These are phyloP conservation scores for Coelinius sp. DNA, from an alignment of 2,888 invertebrate species.

Conservation along the genomic window DNA sequence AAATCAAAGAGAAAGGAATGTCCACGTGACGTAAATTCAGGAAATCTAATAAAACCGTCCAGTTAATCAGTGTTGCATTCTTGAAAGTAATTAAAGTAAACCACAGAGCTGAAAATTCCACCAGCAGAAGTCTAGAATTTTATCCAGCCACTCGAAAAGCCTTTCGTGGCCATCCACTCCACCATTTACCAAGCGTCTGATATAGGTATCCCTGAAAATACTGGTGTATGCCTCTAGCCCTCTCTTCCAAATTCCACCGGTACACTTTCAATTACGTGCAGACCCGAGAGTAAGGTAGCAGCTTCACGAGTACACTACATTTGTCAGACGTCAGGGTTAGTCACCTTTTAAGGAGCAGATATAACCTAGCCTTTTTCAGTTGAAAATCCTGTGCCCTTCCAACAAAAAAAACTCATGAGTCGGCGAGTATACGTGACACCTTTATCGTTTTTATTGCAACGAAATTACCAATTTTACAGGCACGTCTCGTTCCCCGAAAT, in stretches of 20 bases:
- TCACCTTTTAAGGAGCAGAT: neutral
- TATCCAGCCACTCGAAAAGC: conserved; percentile 32
- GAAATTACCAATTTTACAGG: conserved; percentile 30
- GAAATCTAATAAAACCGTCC: conserved; percentile 22
- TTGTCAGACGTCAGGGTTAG: neutral
- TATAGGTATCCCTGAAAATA: conserved; percentile 20
- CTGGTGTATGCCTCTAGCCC: conserved; percentile 1
- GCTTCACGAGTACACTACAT: conserved; percentile 14
- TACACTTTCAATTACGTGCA: conserved; percentile 32
- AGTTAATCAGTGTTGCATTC: conserved; percentile 25
- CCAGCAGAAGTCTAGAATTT: conserved; percentile 16
- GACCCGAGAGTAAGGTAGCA: conserved; percentile 1
- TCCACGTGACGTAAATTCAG: neutral
- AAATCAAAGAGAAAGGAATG: neutral
- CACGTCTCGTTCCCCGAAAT: conserved; percentile 14
- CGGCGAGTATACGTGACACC: neutral
- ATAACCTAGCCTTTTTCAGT: no score
- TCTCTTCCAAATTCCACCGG: conserved; percentile 24
- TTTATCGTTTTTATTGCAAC: conserved; percentile 16
- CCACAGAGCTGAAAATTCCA: conserved; percentile 21
- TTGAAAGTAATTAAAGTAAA: conserved; percentile 23
- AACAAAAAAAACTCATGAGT: neutral
- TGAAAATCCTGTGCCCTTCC: no score
- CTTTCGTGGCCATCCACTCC: neutral
- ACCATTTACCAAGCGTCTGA: neutral